A percentile compares a stretch with the other conserved stretches of the same genome.
Evolutionary conservation across 2,797 vertebrate species (phyloP).

Genomic region (Cygnus olor): DNA sequence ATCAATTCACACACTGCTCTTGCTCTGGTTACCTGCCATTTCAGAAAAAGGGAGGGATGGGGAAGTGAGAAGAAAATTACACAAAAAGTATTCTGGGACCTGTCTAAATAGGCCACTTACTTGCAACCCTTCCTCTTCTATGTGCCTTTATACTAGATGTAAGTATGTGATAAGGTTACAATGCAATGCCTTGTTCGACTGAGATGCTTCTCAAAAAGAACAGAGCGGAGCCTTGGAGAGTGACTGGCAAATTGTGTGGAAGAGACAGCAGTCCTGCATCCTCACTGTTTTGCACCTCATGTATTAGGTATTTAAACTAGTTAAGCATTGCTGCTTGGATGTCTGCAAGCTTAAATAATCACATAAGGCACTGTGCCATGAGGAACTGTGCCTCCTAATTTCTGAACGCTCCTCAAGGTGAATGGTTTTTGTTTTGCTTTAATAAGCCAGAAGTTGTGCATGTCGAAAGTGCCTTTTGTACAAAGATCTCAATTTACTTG

Average conservation of each 20-base stretch:
- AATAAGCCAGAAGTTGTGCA: constrained; percentile 47
- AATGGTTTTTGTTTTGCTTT: constrained; percentile 39
- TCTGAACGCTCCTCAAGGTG: constrained; percentile 41
- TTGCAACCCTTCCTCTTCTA: neutral
- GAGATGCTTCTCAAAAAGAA: neutral
- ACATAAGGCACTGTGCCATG: neutral
- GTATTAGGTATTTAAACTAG: neutral
- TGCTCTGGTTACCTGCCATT: constrained; percentile 75
- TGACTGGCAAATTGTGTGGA: neutral
- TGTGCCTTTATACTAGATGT: neutral
- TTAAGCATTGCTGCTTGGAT: neutral
- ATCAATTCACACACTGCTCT: constrained; percentile 80
- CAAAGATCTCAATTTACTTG: constrained; percentile 68
- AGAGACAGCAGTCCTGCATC: accelerated
- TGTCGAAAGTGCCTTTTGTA: constrained; percentile 56
- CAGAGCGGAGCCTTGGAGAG: neutral
- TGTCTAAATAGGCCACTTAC: constrained; percentile 64
- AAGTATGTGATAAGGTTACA: constrained; percentile 1
- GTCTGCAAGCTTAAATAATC: neutral
- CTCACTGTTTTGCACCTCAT: neutral
- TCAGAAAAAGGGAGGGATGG: constrained; percentile 66
- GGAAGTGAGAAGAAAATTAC: constrained; percentile 78
- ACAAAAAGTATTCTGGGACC: constrained; percentile 54
- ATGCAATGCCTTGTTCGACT: neutral
- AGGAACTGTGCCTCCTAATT: constrained; percentile 9